These are phyloP conservation scores for Eilema sororculum DNA, from an alignment of 2,888 invertebrate genomes.

Conservation along the genomic window DNA sequence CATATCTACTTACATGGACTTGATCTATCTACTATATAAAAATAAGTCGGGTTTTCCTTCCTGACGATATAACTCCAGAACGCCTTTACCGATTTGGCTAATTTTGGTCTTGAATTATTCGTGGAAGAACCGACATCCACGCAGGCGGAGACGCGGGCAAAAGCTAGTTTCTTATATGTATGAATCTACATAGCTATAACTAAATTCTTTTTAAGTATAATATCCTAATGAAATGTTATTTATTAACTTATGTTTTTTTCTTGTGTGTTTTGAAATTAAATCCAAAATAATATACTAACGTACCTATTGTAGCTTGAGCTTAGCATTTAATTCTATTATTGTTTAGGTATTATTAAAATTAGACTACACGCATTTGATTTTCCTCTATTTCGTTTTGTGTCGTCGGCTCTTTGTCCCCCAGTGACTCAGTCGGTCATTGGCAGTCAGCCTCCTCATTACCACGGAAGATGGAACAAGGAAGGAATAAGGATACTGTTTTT, in stretches of 20 bases:
- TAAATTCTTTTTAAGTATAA: too few species aligned
- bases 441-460: conserved; percentile 55
- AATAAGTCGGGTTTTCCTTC: too few species aligned
- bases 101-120: too few species aligned
- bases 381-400: conserved; percentile 72
- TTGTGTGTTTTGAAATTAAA: neutral
- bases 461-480: conserved; percentile 71
- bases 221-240: too few species aligned
- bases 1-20: too few species aligned
- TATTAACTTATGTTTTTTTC: neutral
- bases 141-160: too few species aligned
- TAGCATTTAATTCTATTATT: neutral
- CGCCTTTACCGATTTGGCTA: too few species aligned
- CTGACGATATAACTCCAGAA: too few species aligned
- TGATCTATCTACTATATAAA: too few species aligned
- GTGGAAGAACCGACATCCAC: too few species aligned
- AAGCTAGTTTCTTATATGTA: too few species aligned
- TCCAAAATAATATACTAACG: neutral
- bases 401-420: conserved; percentile 68
- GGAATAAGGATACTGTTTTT: conserved; percentile 51
- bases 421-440: conserved; percentile 62
- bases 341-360: conserved; percentile 33
- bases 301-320: neutral
- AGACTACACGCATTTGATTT: conserved; percentile 58
- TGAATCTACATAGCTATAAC: too few species aligned